Conservation (phyloP, 2,113 vertebrate species). For the Lophotis ruficrista region DNA sequence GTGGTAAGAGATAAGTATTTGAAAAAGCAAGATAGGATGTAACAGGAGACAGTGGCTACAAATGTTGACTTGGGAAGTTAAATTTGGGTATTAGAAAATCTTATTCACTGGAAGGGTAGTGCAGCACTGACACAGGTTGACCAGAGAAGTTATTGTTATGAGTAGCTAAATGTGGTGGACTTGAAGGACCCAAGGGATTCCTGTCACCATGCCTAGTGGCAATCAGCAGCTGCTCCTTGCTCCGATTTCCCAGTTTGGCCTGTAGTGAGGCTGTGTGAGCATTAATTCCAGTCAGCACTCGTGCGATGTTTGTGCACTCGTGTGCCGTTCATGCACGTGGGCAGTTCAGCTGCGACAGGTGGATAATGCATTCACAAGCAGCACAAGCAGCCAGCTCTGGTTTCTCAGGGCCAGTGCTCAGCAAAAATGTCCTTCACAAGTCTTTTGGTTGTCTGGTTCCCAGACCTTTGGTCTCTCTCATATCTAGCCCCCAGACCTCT, state of each 20-base stretch:
- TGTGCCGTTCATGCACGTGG: fast-evolving
- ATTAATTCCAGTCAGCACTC: not conserved
- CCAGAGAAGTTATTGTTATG: not conserved
- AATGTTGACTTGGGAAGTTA: not conserved
- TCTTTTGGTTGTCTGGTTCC: fast-evolving
- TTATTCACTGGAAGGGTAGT: not conserved
- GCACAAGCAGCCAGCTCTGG: not conserved
- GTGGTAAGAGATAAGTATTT: not conserved
- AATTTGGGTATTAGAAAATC: not conserved
- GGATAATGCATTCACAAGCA: not conserved
- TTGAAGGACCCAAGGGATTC: not conserved
- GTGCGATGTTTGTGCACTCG: fast-evolving
- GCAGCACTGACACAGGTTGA: not conserved
- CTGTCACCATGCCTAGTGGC: not conserved
- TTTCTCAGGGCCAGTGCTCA: not conserved
- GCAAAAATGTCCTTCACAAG: not conserved
- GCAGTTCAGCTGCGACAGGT: not conserved
- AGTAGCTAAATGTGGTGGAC: not conserved
- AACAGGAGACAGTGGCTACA: not conserved
- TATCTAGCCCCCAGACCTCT: not conserved
- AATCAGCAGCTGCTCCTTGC: not conserved
- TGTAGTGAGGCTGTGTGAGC: not conserved
- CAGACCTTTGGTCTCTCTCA: not conserved
- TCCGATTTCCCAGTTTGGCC: not conserved
- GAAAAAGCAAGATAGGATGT: not conserved